Percentiles rank a stretch among this genome's conserved stretches.
phyloP scores from a whole-genome alignment of 2,797 vertebrate genomes.

The Pyrocephalus nanus region DNA sequence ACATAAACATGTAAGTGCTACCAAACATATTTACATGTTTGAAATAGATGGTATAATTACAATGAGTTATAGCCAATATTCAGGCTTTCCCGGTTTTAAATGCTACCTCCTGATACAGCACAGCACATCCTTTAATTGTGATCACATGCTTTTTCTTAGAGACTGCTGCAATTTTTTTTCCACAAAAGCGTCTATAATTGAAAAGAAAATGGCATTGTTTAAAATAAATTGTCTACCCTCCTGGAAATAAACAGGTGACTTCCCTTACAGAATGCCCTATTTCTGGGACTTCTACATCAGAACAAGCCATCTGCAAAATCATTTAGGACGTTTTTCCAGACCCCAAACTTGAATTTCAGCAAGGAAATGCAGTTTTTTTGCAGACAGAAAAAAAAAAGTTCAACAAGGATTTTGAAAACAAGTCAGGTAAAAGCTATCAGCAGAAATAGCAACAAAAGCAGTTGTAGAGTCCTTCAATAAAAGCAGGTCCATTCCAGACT shows the following conservation, averaged over 20 bases:
- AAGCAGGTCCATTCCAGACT: slow-evolving; percentile 15
- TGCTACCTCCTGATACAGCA: slow-evolving; percentile 53
- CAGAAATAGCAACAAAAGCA: slow-evolving; percentile 40
- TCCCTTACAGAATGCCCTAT: background rate
- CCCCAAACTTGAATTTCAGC: slow-evolving; percentile 16
- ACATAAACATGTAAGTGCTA: slow-evolving; percentile 64
- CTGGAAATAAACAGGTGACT: slow-evolving; percentile 42
- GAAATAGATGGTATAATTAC: slow-evolving; percentile 67
- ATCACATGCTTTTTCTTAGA: slow-evolving; percentile 52
- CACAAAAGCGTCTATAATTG: slow-evolving; percentile 10
- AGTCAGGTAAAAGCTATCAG: slow-evolving; percentile 59
- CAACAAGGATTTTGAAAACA: slow-evolving; percentile 22
- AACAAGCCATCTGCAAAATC: slow-evolving; percentile 30
- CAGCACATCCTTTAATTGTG: slow-evolving; percentile 54
- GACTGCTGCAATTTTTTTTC: slow-evolving; percentile 10
- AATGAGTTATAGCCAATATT: slow-evolving; percentile 64
- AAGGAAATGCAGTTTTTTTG: background rate
- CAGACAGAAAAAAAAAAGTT: background rate
- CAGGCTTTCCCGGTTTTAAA: slow-evolving; percentile 46
- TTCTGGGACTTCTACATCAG: background rate
- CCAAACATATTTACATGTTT: slow-evolving; percentile 65
- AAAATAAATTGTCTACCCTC: slow-evolving; percentile 42
- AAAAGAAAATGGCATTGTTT: slow-evolving; percentile 55
- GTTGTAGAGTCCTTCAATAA: background rate
- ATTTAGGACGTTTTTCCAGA: background rate